Percentiles rank a stretch among this genome's conserved stretches.
phyloP scores from a whole-genome alignment of 2,113 vertebrate genomes.

The Hepsetus odoe region DNA sequence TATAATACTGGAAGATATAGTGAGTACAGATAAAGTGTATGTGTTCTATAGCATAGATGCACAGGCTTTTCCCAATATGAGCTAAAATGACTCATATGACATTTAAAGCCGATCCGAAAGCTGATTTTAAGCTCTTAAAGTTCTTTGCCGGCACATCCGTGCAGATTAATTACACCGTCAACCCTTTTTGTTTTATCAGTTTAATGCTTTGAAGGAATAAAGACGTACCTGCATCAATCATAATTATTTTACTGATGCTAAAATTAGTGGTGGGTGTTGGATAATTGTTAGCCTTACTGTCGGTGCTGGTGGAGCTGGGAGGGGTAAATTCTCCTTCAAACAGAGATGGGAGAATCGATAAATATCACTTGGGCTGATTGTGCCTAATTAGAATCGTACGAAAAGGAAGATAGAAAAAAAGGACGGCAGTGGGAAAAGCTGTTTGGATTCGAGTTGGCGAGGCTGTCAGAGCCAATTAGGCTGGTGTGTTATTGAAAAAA shows the following conservation, averaged over 20 bases:
- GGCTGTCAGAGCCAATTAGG: conserved; percentile 76
- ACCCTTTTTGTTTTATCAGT: conserved; percentile 60
- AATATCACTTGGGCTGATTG: conserved; percentile 78
- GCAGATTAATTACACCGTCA: conserved; percentile 68
- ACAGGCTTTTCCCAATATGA: conserved; percentile 57
- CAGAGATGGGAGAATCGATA: conserved; percentile 70
- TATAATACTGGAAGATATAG: no score
- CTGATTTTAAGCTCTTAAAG: conserved; percentile 58
- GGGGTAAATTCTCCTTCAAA: conserved; percentile 64
- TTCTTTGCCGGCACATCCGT: conserved; percentile 57
- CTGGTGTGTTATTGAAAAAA: conserved; percentile 65
- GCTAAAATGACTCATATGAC: conserved; percentile 68
- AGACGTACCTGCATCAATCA: conserved; percentile 74
- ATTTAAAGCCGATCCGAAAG: conserved; percentile 62
- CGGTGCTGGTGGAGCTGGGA: conserved; percentile 35
- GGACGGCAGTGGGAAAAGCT: conserved; percentile 65
- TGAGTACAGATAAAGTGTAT: conserved; percentile 44
- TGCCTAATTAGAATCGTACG: conserved; percentile 75
- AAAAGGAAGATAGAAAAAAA: conserved; percentile 19
- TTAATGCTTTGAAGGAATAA: conserved; percentile 66
- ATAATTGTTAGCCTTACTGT: conserved; percentile 45
- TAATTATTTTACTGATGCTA: conserved; percentile 73
- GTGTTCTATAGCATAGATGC: conserved; percentile 56
- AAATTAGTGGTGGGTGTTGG: conserved; percentile 62
- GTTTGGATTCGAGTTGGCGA: conserved; percentile 69